Conservation (phyloP, 2,113 vertebrate species). For the Tupaia chinensis region DNA sequence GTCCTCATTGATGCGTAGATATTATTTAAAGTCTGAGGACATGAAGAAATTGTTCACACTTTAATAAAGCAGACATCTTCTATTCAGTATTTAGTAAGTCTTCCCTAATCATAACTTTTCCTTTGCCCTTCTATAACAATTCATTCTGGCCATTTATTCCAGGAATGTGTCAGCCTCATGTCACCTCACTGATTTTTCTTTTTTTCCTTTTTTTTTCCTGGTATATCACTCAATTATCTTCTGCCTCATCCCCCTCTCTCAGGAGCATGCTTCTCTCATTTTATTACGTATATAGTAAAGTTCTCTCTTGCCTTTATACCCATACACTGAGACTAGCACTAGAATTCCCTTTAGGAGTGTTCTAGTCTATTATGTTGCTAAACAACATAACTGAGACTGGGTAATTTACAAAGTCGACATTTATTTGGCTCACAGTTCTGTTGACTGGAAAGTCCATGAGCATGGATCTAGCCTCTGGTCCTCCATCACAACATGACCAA, state of each 20-base stretch:
- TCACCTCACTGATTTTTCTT: background rate
- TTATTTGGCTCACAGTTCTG: too few species aligned
- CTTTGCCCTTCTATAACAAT: background rate
- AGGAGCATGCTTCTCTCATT: background rate
- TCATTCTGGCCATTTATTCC: background rate
- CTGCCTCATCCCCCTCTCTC: background rate
- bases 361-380: too few species aligned
- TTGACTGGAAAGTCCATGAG: too few species aligned
- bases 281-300: background rate
- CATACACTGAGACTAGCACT: background rate
- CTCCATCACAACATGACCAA: too few species aligned
- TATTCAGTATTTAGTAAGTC: background rate
- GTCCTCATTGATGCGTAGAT: background rate
- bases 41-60: background rate
- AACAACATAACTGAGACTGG: too few species aligned
- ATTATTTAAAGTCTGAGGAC: conserved; percentile 18
- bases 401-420: too few species aligned
- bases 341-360: too few species aligned
- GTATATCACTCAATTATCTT: background rate
- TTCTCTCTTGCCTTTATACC: background rate
- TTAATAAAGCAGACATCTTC: background rate
- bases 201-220: background rate
- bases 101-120: background rate
- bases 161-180: background rate
- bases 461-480: too few species aligned